Conservation (phyloP, 2,113 vertebrate species). For the Sapayoa aenigma region DNA sequence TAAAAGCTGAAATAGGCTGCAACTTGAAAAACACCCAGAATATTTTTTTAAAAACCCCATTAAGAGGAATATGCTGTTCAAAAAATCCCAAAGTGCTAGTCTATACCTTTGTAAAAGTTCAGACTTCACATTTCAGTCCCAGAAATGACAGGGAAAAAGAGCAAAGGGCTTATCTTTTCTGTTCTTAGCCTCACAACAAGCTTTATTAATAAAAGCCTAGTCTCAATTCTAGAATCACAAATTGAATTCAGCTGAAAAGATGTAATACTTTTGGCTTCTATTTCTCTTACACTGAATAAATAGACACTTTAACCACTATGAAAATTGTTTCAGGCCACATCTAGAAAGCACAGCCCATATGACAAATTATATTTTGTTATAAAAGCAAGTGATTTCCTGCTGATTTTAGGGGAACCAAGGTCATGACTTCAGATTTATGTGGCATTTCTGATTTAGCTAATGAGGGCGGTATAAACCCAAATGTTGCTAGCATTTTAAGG, state of each 20-base stretch:
- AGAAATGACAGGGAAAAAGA: constrained; percentile 2
- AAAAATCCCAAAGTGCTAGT: background rate
- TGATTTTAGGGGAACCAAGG: background rate
- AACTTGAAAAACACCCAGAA: background rate
- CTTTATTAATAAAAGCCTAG: background rate
- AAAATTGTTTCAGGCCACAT: background rate
- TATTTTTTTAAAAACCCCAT: constrained; percentile 13
- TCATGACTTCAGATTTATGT: background rate
- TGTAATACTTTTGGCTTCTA: background rate
- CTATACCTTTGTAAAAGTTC: constrained; percentile 11
- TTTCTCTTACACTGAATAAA: background rate
- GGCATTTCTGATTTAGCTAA: background rate
- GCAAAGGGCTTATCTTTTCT: constrained; percentile 16
- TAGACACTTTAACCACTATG: background rate
- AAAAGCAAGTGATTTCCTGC: background rate
- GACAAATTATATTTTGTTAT: background rate
- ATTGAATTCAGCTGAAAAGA: constrained; percentile 6
- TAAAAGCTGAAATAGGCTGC: constrained; percentile 3
- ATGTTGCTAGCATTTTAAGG: background rate
- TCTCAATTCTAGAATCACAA: constrained; percentile 1
- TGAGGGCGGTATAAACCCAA: background rate
- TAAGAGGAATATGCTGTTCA: constrained; percentile 30
- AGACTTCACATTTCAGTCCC: background rate
- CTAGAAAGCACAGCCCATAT: background rate
- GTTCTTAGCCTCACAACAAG: background rate